Base-by-base conservation (phyloP, 2,888 invertebrate genomes). In the Stenodera caucasica region DNA sequence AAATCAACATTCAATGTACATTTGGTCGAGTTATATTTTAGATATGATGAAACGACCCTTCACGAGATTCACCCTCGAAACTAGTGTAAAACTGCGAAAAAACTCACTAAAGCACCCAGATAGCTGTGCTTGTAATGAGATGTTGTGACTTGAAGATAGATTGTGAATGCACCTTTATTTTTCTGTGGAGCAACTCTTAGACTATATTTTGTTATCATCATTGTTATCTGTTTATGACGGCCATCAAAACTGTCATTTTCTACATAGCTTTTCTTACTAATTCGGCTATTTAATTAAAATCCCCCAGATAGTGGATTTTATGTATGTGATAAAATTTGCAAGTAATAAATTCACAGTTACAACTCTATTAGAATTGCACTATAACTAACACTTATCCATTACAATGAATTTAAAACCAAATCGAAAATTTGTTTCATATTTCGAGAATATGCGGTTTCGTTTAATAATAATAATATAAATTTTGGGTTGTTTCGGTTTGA, bases 311-410 rank as follows among this genome's bases (percentile, higher is more conserved):
- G 61, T 53, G 37, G 50, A 21, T 54, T 59, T 59, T 59, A 59
- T 59, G 54, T 55, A 55, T 49, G 60, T 30, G 53, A 60, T 60
- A 60, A 56, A 60, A 60, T 60, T 60, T 60, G 60, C 60, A 55
- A 56, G 60, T 57, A n/a, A 57, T 60, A 60, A 60, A 61, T 52
- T 50, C 23, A 53, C 35, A 18, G 37, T 59, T 59, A 59, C 55
- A 51, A 30, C 55, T 35, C 11, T 32, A 51, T 59, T 59, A 55
- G 51, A 45, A n/a, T 33, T 33, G 4, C 33, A 32, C 32, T 11
- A 32, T 32, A 32, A 9, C 9, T 32, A 32, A 32, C 32, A 7
- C 26, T 2, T 26, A 26, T 26, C 5, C 5, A 26, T 26, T 26
- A 5, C 26, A 26, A 26, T 5, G 5, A 26, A 26, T 26, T 26